Evolutionary conservation across 2,888 invertebrate genomes (phyloP), one percentile per base, ranked within the genome.

Genomic region (Xylota segnis): DNA sequence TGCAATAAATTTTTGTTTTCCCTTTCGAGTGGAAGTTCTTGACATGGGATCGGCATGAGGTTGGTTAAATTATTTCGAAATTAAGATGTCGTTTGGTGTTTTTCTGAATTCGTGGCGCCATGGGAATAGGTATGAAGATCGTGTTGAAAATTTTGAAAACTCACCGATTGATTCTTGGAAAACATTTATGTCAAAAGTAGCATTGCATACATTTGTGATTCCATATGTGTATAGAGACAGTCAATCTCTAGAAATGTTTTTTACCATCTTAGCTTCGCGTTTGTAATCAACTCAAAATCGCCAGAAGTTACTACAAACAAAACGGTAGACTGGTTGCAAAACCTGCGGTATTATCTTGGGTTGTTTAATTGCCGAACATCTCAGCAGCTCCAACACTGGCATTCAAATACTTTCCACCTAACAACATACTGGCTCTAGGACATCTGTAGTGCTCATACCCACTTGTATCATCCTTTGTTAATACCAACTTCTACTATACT

Each of bases 1-100:
- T 82, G 75, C n/a, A 61, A 65, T 79, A 79, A 58, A 65, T 79
- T 37, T 59, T 16, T n/a, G 4, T 18, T 63, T 58, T 27, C 10
- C 4, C 18, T 63, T 65, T 50, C 10, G 16, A 43, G 18, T 66
- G 37, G 61, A 75, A 75, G 47, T 65, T 37, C 37, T 18, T 56
- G 61, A 71, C 70, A 56, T 54, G 29, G 65, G 74, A n/a, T 56
- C 40, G 6, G n/a, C 16, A 37, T 45, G 16, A 14, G 59, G 10
- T 50, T 16, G 52, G 32, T 63, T 43, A 32, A 29, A 32, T 66
- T 52, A 66, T 54, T 70, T 70, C 7, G 12, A 59, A 65, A 75
- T 75, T 56, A 45, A 75, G 75, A 65, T 65, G 65, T 75, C 43
- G 7, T 14, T 61, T 61, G 10, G 40, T n/a, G 4, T 37, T 14